Base-by-base conservation (phyloP, 2,888 invertebrate genomes). In the Agrypnus murinus region DNA sequence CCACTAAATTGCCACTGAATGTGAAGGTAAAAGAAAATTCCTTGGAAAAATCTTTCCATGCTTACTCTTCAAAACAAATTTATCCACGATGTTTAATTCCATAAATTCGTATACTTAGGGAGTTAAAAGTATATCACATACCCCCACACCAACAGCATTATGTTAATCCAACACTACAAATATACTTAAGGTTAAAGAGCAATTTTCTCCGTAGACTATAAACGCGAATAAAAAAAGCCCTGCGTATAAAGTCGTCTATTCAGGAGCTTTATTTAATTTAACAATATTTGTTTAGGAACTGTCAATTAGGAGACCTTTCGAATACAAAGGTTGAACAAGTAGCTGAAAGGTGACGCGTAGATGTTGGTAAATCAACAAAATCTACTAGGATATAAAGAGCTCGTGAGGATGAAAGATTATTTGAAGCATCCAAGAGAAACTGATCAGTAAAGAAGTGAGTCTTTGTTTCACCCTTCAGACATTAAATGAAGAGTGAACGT, bases 221-320 rank as follows among this genome's bases (percentile, higher is more conserved):
- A 31, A n/a, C 43, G 19, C 25, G 15, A 58, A 43, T 31, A 58
- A 58, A 58, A 55, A 58, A 58, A 40, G 12, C 10, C 15, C 31
- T 15, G 9, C 32, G 46, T 32, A 46, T 46, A 60, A 45, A 46
- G 45, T n/a, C 45, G 43, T 32, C 43, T 57, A 38, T 38, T 57
- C 17, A 14, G 38, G 36, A 32, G 19, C 57, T 38, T 45, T 46
- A 45, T 60, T 60, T 60, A 60, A 60, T 60, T 60, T 46, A 45
- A 34, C 32, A 46, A 60, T 60, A 60, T 60, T 60, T 60, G 60
- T 31, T 60, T 60, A 60, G 60, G 46, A 60, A 60, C 45, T 46
- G 45, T 25, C 60, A 60, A 60, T 60, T 60, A 60, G 12, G 46
- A 8, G 40, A 19, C 40, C 57, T 38, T 25, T 60, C 19, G 58